Base-by-base conservation (phyloP, 2,113 vertebrate genomes). In the Cololabis saira region DNA sequence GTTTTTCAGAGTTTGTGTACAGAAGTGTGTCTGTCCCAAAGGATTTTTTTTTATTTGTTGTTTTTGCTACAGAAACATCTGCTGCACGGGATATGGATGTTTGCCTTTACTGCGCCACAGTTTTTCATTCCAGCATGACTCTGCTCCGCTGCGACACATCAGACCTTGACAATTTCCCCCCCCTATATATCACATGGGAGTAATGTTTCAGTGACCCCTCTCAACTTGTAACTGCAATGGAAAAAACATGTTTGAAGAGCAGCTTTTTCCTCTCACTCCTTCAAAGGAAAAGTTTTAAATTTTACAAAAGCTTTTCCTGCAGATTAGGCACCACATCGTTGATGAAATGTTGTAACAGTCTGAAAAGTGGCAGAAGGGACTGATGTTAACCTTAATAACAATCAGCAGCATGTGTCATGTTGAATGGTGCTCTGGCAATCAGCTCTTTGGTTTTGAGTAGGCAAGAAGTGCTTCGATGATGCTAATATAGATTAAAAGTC, bases 331-430 rank as follows among this genome's bases (percentile, higher is more conserved):
- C 59, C 65, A 15, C 30, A 22, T 48, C 41, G 64, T 19, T 5
- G n/a, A n/a, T n/a, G n/a, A n/a, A n/a, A n/a, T n/a, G n/a, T n/a
- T n/a, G n/a, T n/a, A n/a, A n/a, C n/a, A n/a, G n/a, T n/a, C n/a
- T n/a, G n/a, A n/a, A n/a, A n/a, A n/a, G 60, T 1, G 14, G n/a
- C 52, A 2, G 53, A 0, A 42, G 59, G 60, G 68, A 65, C 40
- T 16, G 27, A 0, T 68, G 58, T 72, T 56, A 55, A 68, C 63
- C 59, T 57, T 62, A 68, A 68, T 76, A 64, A 11, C 68, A n/a
- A 68, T 81, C 47, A 76, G 59, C 68, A 62, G 71, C 57, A 6
- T 30, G 62, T 40, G 57, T 80, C 52, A 12, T 24, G 17, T 17
- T 54, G 58, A n/a, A 33, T 22, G 14, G 33, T 61, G 41, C 37